Evolutionary conservation across 2,888 invertebrate species (phyloP), one percentile per base, ranked within the genome.

Genomic region (Homarus gammarus): DNA sequence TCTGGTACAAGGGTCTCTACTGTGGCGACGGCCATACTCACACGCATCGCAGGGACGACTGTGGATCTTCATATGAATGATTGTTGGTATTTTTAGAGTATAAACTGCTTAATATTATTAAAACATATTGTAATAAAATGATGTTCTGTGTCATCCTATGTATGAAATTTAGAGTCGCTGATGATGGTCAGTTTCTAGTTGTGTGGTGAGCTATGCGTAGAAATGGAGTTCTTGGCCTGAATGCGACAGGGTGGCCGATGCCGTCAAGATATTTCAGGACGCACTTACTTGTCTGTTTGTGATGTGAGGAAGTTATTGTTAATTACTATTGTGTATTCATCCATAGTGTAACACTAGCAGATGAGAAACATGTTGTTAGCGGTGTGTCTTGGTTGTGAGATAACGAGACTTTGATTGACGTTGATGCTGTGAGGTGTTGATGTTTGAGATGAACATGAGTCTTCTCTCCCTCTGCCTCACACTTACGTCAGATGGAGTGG

Each of bases 301-400:
- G 84, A 33, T 73, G 84, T 84, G 73, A 84, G 84, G 51, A 84
- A 84, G 84, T 84, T 40, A 84, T 84, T 84, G 84, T 84, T 84
- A 84, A 84, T 64, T 84, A 49, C 49, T 84, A 72, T 56, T 84
- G 84, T 84, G 84, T 84, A 84, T 84, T 84, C 84, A 84, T 73
- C 61, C 70, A 75, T 75, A 75, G 75, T 84, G 75, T 84, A 84
- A 56, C 51, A 84, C 56, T 51, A 84, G 73, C 33, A 73, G 84
- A 40, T 84, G 84, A 61, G 73, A 38, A 51, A 75, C 33, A n/a
- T 84, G 84, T 84, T 84, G 84, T 84, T 84, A 83, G 72, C 40
- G 83, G 72, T 83, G 72, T 51, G 72, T 2, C 38, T 83, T 72
- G 51, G 33, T 83, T 83, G 83, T 83, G 83, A 83, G 36, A 64